Conservation (phyloP, 2,888 invertebrate species). For the Galeopsomyia nigrocyanea region DNA sequence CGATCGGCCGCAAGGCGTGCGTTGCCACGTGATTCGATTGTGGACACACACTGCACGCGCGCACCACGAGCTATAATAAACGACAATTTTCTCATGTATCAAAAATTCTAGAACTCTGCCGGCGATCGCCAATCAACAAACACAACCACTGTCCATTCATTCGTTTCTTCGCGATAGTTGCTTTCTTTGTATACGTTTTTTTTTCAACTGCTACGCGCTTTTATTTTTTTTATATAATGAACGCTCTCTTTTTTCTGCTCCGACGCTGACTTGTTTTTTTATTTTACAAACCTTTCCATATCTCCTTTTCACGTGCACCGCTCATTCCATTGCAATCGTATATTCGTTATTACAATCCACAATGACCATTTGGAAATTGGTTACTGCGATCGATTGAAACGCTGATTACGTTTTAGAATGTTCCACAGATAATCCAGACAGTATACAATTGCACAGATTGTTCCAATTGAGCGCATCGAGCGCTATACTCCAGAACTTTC, state of each 20-base stretch:
- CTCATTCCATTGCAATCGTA: no score
- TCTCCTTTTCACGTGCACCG: no score
- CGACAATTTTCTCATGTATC: slow-evolving; percentile 19
- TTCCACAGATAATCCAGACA: slow-evolving; percentile 13
- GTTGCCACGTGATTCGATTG: slow-evolving; percentile 29
- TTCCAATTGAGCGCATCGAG: slow-evolving; percentile 53
- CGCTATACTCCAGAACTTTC: slow-evolving; percentile 55
- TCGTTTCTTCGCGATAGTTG: no score
- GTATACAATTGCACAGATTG: slow-evolving; percentile 49
- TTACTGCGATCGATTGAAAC: no score
- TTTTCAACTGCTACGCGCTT: no score
- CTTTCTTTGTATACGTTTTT: no score
- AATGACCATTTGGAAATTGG: no score
- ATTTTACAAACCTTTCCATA: no score
- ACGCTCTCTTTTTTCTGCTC: slow-evolving; percentile 6
- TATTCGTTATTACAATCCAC: no score
- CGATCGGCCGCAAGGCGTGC: background rate
- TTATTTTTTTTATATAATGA: background rate
- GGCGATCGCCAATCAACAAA: slow-evolving; percentile 11
- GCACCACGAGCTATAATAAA: background rate
- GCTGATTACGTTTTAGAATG: background rate
- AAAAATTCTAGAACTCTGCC: slow-evolving; percentile 16
- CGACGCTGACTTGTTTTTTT: background rate
- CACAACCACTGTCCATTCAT: no score
- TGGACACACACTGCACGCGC: no score